Percentiles rank a stretch among this genome's conserved stretches.
Conservation (phyloP, 2,888 invertebrate species). For the Therioaphis trifolii region DNA sequence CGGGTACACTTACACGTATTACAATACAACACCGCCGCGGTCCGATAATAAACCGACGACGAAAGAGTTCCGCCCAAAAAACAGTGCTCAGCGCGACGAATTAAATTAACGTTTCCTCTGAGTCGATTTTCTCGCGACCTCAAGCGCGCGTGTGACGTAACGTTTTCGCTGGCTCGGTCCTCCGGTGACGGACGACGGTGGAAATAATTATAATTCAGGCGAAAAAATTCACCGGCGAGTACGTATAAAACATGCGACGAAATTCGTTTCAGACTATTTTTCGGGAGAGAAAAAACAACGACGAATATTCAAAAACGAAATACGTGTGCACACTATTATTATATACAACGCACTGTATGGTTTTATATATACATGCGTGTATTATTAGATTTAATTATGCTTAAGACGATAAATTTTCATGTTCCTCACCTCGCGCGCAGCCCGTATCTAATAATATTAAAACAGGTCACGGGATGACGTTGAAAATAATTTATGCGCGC, state of each 20-base stretch:
- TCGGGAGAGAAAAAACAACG: too few species aligned
- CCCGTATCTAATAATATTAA: background rate
- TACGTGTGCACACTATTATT: too few species aligned
- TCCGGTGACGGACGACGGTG: too few species aligned
- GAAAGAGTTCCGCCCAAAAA: constrained; percentile 33
- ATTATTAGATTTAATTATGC: background rate
- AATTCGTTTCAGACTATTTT: background rate
- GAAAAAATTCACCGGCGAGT: background rate
- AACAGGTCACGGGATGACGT: background rate
- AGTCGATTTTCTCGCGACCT: background rate
- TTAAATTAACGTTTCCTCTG: constrained; percentile 24
- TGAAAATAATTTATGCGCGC: background rate
- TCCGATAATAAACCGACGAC: background rate
- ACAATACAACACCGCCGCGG: constrained; percentile 11
- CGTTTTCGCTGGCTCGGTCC: background rate
- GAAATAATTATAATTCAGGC: constrained; percentile 24
- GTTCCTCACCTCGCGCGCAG: background rate
- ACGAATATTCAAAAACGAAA: too few species aligned
- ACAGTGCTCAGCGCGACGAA: background rate
- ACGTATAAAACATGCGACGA: too few species aligned
- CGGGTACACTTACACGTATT: too few species aligned
- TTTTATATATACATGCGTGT: background rate
- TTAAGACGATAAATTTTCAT: background rate
- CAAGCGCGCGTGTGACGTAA: background rate
- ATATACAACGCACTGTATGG: too few species aligned